Percentiles rank a stretch among this genome's conserved stretches.
These are phyloP conservation scores for Theretra japonica DNA, from an alignment of 2,888 invertebrate genomes.

Conservation along the genomic window DNA sequence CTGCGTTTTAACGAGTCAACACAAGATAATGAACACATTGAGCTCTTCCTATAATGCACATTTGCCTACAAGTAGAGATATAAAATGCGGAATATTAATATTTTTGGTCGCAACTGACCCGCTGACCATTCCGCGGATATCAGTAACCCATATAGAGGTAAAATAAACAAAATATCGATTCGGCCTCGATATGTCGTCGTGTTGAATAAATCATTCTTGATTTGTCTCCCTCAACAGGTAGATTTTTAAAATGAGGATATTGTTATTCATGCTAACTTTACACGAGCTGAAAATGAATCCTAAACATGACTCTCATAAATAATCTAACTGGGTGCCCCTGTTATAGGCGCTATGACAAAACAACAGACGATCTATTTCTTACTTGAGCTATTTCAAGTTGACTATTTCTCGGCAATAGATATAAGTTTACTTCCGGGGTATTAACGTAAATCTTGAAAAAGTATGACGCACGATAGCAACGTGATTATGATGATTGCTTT, in stretches of 20 bases:
- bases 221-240: conserved; percentile 79
- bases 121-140: conserved; percentile 21
- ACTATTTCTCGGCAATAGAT: background rate
- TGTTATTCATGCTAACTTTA: conserved; percentile 79
- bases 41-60: conserved; percentile 54
- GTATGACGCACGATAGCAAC: background rate
- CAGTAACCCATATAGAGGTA: conserved; percentile 68
- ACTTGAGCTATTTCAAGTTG: background rate
- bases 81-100: conserved; percentile 37
- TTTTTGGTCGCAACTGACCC: conserved; percentile 13
- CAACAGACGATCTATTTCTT: conserved; percentile 48
- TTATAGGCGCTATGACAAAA: conserved; percentile 55
- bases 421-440: background rate
- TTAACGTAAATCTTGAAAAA: background rate
- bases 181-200: conserved; percentile 69
- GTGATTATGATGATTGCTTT: conserved; percentile 1
- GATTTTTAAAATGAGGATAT: conserved; percentile 76
- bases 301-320: conserved; percentile 77
- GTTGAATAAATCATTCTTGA: conserved; percentile 75
- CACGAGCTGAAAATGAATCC: conserved; percentile 80
- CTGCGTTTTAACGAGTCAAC: conserved; percentile 77
- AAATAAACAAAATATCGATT: conserved; percentile 64
- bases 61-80: background rate
- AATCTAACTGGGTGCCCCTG: conserved; percentile 59
- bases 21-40: conserved; percentile 77